A percentile compares a stretch with the other conserved stretches of the same genome.
phyloP scores from a whole-genome alignment of 1,140 invertebrate species.

The Drosophila yakuba region DNA sequence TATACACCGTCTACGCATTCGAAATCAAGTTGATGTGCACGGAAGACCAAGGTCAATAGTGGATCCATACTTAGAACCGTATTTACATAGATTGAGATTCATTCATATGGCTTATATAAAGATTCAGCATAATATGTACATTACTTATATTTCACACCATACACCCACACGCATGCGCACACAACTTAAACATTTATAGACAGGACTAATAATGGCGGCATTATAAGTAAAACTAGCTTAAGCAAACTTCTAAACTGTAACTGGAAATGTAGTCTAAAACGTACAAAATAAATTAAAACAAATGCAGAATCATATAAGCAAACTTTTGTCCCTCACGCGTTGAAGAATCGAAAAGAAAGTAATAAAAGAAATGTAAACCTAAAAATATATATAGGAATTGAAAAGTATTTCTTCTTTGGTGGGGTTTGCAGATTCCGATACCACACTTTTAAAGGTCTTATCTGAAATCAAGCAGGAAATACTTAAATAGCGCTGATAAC shows the following conservation, averaged over 20 bases:
- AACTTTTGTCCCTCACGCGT: conserved; percentile 46
- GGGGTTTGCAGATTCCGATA: not conserved
- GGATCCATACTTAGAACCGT: conserved; percentile 7
- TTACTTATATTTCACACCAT: conserved; percentile 5
- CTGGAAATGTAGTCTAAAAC: conserved; percentile 40
- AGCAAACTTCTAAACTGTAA: conserved; percentile 35
- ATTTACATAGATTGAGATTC: conserved; percentile 11
- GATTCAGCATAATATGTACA: conserved; percentile 8
- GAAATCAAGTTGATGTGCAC: not conserved
- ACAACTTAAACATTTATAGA: conserved; percentile 11
- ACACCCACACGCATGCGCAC: conserved; percentile 7
- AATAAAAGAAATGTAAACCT: conserved; percentile 38
- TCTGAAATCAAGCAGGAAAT: not conserved
- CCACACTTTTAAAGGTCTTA: not conserved
- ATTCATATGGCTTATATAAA: conserved; percentile 4
- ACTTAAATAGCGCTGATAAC: not conserved
- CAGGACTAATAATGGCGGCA: conserved; percentile 12
- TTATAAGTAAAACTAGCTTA: conserved; percentile 36
- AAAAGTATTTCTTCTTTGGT: not conserved
- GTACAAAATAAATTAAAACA: conserved; percentile 43
- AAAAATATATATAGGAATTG: conserved; percentile 11
- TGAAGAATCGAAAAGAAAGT: conserved; percentile 44
- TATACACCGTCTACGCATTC: too few relatives aligned
- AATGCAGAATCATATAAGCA: conserved; percentile 40
- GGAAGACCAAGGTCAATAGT: conserved; percentile 27